Conservation (phyloP, 1,140 invertebrate genomes). For the Drosophila sulfurigaster region DNA sequence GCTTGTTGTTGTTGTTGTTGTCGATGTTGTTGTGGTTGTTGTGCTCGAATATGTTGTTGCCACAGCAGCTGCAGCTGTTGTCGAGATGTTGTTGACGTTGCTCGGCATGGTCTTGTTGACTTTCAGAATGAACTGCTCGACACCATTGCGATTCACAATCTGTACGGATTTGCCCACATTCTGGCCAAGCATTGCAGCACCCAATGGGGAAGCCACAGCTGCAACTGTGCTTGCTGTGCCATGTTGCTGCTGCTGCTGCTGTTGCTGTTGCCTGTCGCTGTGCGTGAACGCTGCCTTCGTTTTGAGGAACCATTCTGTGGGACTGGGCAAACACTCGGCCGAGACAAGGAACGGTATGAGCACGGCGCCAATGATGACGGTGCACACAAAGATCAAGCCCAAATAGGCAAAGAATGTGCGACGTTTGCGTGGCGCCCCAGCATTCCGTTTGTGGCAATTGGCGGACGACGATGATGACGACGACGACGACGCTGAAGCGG, state of each 20-base stretch:
- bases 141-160: conserved; percentile 73
- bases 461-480: conserved; percentile 30
- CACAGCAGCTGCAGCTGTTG: conserved; percentile 15
- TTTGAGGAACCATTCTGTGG: conserved; percentile 84
- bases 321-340: conserved; percentile 78
- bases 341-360: conserved; percentile 81
- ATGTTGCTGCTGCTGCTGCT: background rate
- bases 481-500: background rate
- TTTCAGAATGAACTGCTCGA: conserved; percentile 72
- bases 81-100: background rate
- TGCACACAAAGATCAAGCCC: conserved; percentile 80
- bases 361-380: conserved; percentile 80
- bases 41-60: conserved; percentile 22
- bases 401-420: conserved; percentile 82
- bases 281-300: conserved; percentile 75
- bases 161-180: conserved; percentile 68
- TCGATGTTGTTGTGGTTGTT: conserved; percentile 20
- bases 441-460: conserved; percentile 24
- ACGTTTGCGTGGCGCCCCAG: conserved; percentile 47
- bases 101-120: conserved; percentile 62
- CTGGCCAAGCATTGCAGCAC: conserved; percentile 27
- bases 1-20: conserved; percentile 13
- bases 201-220: conserved; percentile 21
- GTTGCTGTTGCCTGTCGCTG: conserved; percentile 23
- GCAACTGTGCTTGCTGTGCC: conserved; percentile 12